phyloP scores from a whole-genome alignment of 2,888 invertebrate genomes.

The Phrixothrix hirtus region DNA sequence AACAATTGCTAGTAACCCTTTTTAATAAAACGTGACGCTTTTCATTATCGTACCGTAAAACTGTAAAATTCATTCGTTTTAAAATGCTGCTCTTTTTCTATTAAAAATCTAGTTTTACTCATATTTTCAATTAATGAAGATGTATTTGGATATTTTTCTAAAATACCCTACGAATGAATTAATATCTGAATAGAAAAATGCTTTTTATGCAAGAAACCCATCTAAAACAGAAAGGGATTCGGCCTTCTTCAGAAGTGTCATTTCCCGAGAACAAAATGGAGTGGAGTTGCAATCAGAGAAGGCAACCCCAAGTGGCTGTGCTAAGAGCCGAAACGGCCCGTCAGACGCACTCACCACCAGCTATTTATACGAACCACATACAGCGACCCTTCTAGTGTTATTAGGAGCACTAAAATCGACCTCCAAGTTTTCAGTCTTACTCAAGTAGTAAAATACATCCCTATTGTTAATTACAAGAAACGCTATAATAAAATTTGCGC shows the following conservation, averaged over 20 bases:
- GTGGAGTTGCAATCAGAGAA: slow-evolving; percentile 29
- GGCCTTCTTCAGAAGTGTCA: slow-evolving; percentile 23
- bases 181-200: too few species aligned
- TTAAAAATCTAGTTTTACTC: too few species aligned
- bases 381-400: slow-evolving; percentile 21
- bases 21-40: slow-evolving; percentile 39
- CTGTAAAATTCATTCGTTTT: slow-evolving; percentile 37
- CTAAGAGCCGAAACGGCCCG: slow-evolving; percentile 29
- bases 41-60: slow-evolving; percentile 33
- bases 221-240: slow-evolving; percentile 25
- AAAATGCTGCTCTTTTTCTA: too few species aligned
- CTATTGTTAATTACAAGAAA: too few species aligned
- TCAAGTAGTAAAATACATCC: too few species aligned
- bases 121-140: too few species aligned
- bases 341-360: slow-evolving; percentile 29
- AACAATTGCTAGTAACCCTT: slow-evolving; percentile 50
- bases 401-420: slow-evolving; percentile 20
- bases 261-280: slow-evolving; percentile 26
- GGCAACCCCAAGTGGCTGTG: slow-evolving; percentile 30
- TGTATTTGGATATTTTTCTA: too few species aligned
- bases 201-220: slow-evolving; percentile 13
- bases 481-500: too few species aligned
- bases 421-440: slow-evolving; percentile 9
- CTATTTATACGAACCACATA: slow-evolving; percentile 31
- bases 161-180: too few species aligned